Base-by-base conservation (phyloP, 1,140 invertebrate species). In the Galleria mellonella region DNA sequence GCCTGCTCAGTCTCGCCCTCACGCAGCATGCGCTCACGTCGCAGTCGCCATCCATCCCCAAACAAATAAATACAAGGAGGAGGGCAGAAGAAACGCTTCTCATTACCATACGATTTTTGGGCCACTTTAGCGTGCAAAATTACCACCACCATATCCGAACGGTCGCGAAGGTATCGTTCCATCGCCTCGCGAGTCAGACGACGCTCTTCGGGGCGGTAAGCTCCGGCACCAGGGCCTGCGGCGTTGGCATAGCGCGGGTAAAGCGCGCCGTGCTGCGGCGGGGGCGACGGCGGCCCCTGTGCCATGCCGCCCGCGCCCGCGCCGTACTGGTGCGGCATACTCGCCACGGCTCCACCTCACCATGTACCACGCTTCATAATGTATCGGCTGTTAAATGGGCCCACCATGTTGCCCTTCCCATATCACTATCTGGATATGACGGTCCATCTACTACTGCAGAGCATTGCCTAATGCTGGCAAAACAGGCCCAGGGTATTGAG, bases 31-130 rank as follows among this genome's bases (percentile, higher is more conserved):
- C 96, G 92, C 65, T 98, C 96, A 51, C 96, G 93, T 33, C 98
- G 92, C 79, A 95, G 89, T 58, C 96, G 90, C 98, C 98, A 99
- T 1, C 98, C 98, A 62, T 97, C 97, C 2, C 98, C 98, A 75
- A 96, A 96, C 29, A 99, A 87, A 86, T 99, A 99, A 61, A 99
- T 98, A 83, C 98, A 99, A 0, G 98, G 98, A 0, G 98, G 98
- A 0, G 98, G 98, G 75, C 98, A 99, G 87, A 99, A 99, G 87
- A 99, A 99, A 48, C 98, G 89, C 86, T 99, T 99, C 76, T 99
- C 98, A 85, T 99, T 99, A 37, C 98, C 98, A 82, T 99, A 99
- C 0, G 98, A 99, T 72, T 99, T 99, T 83, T 99, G 98, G 10
- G 98, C 98, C 17, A 97, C 95, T 90, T 99, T 99, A 4, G 98